Conservation (phyloP, 2,113 vertebrate species). For the Grus americana region DNA sequence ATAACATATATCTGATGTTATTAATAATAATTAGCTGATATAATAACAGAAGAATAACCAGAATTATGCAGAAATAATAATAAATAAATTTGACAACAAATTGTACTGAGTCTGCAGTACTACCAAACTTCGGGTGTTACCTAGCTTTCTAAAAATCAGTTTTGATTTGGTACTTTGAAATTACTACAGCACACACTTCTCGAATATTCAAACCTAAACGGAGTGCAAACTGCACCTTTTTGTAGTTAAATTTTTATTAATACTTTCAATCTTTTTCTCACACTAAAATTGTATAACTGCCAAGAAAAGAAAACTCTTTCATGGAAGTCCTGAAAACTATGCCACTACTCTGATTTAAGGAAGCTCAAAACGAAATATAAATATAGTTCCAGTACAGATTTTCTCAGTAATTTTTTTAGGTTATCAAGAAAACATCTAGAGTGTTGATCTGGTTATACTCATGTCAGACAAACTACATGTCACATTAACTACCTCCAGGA, state of each 20-base stretch:
- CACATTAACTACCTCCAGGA: constrained; percentile 95
- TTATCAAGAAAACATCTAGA: constrained; percentile 95
- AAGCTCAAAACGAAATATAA: constrained; percentile 71
- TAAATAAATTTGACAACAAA: neutral
- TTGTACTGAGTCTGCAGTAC: neutral
- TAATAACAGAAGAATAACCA: neutral
- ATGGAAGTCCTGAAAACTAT: constrained; percentile 48
- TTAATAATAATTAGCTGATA: neutral
- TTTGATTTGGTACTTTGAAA: neutral
- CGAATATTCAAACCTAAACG: neutral
- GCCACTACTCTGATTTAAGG: constrained; percentile 54
- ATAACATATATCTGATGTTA: neutral
- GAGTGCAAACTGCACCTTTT: neutral
- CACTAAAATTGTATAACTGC: constrained; percentile 8
- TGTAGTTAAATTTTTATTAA: constrained; percentile 13
- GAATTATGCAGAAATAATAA: neutral
- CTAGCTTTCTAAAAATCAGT: neutral
- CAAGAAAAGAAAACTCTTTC: constrained; percentile 59
- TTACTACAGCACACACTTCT: neutral
- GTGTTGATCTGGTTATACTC: constrained; percentile 94
- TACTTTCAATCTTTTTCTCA: constrained; percentile 44
- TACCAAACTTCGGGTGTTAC: neutral
- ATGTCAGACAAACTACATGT: constrained; percentile 92
- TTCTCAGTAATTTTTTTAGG: constrained; percentile 82
- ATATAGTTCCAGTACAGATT: constrained; percentile 72